Base-by-base conservation (phyloP, 2,888 invertebrate species). In the Diarsia dahlii region DNA sequence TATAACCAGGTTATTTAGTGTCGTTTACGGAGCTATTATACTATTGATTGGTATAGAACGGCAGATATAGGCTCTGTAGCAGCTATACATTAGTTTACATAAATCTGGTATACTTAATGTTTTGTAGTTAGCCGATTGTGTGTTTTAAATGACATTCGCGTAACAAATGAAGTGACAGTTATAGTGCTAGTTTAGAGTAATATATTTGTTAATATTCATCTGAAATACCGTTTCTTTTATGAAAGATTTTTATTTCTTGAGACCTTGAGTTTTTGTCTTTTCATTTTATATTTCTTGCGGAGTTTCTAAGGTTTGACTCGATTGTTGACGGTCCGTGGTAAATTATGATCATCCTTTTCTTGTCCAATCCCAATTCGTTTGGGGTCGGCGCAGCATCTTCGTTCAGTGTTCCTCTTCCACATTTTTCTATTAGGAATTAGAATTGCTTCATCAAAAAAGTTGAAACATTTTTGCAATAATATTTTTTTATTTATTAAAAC, bases 31-130 rank as follows among this genome's bases (percentile, higher is more conserved):
- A 39, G 39, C 72, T 63, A 79, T 87, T 84, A 80, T 82, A 2
- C 64, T 15, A 63, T 76, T 84, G 84, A 84, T 81, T 82, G 80
- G 78, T 74, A 80, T 60, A 76, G 74, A 76, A 77, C 62, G 56
- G 58, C 71, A 70, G 71, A 63, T 76, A 72, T 67, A 76, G 56
- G 58, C 56, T 62, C n/a, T 65, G 68, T n/a, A 28, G 9, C 54
- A 12, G 23, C 76, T 66, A 81, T 87, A 81, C 87, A 88, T 87
- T 85, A 85, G 73, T 72, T 66, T 48, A 12, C 71, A 60, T 66
- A 73, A 65, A 70, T 67, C 54, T 20, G 20, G 12, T 45, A 18
- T 56, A 50, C 12, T 66, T 18, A 68, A 68, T 70, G 73, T 74
- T 81, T 78, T 71, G 71, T 72, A 76, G 18, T 63, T 62, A 12